Conservation (phyloP, 2,888 invertebrate genomes). For the Diogma glabrata region DNA sequence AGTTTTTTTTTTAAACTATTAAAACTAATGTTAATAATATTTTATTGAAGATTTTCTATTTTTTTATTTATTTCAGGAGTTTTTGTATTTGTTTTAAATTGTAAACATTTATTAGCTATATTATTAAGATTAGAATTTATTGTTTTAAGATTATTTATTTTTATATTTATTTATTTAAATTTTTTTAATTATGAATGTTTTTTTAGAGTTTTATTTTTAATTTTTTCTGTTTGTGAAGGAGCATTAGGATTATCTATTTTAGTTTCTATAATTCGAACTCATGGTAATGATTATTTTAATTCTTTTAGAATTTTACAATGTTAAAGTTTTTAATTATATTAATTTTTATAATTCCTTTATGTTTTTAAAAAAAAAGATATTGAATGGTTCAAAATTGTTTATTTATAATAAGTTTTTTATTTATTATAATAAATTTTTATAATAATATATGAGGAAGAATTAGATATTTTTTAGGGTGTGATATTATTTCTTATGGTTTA, state of each 20-base stretch:
- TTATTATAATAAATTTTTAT: slow-evolving; percentile 36
- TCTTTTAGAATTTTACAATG: slow-evolving; percentile 46
- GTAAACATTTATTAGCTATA: slow-evolving; percentile 47
- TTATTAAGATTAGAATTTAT: slow-evolving; percentile 50
- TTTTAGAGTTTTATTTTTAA: slow-evolving; percentile 49
- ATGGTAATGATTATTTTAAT: slow-evolving; percentile 53
- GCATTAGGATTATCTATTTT: slow-evolving; percentile 51
- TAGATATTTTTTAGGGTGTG: slow-evolving; percentile 39
- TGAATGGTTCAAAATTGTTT: slow-evolving; percentile 42
- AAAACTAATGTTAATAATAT: slow-evolving; percentile 43
- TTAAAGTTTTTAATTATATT: slow-evolving; percentile 43
- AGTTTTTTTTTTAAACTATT: slow-evolving; percentile 54
- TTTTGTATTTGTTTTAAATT: slow-evolving; percentile 43
- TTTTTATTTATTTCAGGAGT: slow-evolving; percentile 41
- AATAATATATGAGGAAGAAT: slow-evolving; percentile 34
- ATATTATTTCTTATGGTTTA: slow-evolving; percentile 42
- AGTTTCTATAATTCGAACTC: slow-evolving; percentile 46
- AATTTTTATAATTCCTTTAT: slow-evolving; percentile 41
- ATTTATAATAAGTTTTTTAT: slow-evolving; percentile 40
- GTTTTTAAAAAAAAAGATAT: slow-evolving; percentile 41
- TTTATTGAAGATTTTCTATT: slow-evolving; percentile 36
- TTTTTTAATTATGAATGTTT: slow-evolving; percentile 39
- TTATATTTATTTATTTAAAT: slow-evolving; percentile 39
- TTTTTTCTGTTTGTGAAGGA: slow-evolving; percentile 52
- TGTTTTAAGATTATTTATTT: slow-evolving; percentile 44